Percentiles rank a stretch among this genome's conserved stretches.
These are phyloP conservation scores for Corythoichthys intestinalis DNA, from an alignment of 2,113 vertebrate species.

Conservation along the genomic window DNA sequence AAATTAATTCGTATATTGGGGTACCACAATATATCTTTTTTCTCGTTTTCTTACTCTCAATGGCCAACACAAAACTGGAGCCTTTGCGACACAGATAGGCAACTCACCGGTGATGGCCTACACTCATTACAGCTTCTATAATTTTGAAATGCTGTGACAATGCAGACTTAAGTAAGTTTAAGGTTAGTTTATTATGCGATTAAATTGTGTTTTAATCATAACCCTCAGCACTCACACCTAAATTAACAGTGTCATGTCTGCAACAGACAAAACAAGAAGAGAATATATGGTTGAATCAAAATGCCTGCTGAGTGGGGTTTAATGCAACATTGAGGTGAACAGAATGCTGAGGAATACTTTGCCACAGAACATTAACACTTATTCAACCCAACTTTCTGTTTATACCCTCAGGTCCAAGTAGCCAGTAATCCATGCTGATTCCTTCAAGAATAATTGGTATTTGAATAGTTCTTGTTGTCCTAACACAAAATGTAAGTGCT, in stretches of 20 bases:
- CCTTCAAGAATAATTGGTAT: neutral
- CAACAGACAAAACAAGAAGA: conserved; percentile 5
- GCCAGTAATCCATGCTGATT: neutral
- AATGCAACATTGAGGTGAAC: neutral
- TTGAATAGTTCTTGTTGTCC: neutral
- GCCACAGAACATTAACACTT: neutral
- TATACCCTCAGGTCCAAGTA: neutral
- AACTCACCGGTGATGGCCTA: conserved; percentile 18
- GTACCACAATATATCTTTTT: neutral
- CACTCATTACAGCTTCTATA: conserved; percentile 18
- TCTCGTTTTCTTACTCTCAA: neutral
- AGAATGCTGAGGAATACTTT: conserved; percentile 1
- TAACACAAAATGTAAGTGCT: neutral
- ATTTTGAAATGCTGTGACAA: conserved; percentile 39
- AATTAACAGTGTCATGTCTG: conserved; percentile 19
- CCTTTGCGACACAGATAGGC: conserved; percentile 17
- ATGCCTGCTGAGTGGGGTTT: neutral
- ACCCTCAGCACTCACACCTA: neutral
- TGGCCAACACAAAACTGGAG: conserved; percentile 5
- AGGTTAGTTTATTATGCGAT: conserved; percentile 43
- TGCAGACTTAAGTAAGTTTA: conserved; percentile 17
- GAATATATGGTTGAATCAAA: conserved; percentile 5
- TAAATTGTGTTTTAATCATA: conserved; percentile 32
- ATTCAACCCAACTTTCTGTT: neutral
- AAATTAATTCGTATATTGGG: no score